A percentile compares a stretch with the other conserved stretches of the same genome.
These are phyloP conservation scores for Steinernema feltiae DNA, from an alignment of 1,140 invertebrate species.

Conservation along the genomic window DNA sequence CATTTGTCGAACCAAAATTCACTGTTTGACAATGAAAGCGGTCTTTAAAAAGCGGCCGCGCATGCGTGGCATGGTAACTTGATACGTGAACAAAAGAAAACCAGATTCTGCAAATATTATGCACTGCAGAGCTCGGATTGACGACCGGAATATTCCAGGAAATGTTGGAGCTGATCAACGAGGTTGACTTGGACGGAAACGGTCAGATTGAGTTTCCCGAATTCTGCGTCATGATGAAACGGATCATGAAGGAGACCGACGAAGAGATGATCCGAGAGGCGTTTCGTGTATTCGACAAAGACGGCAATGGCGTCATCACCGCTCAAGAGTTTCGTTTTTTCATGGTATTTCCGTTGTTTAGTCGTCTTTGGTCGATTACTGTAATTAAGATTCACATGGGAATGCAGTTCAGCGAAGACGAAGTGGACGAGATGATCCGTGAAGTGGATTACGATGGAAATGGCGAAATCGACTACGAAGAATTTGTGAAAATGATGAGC, in stretches of 20 bases:
- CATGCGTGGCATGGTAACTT: neutral
- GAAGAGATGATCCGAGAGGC: conserved; percentile 41
- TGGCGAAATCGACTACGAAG: conserved; percentile 42
- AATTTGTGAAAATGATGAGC: conserved; percentile 44
- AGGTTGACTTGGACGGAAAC: conserved; percentile 41
- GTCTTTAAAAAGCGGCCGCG: too few relatives aligned
- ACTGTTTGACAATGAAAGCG: too few relatives aligned
- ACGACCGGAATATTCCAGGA: too few relatives aligned
- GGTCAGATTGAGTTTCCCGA: conserved; percentile 38
- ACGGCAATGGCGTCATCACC: conserved; percentile 81
- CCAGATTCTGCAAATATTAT: neutral
- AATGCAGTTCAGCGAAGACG: conserved; percentile 35
- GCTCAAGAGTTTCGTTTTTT: conserved; percentile 78
- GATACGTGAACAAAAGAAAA: neutral
- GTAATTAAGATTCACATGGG: conserved; percentile 29
- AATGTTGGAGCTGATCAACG: conserved; percentile 40
- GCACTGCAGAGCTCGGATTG: too few relatives aligned
- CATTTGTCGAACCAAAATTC: too few relatives aligned
- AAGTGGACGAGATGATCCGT: conserved; percentile 43
- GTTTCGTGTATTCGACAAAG: conserved; percentile 73
- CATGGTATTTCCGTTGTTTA: too few relatives aligned
- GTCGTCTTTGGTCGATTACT: too few relatives aligned
- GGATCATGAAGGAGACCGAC: conserved; percentile 41
- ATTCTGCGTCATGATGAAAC: conserved; percentile 43
- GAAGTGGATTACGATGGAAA: conserved; percentile 41